Base-by-base conservation (phyloP, 2,797 vertebrate genomes). In the Microtus agrestis region DNA sequence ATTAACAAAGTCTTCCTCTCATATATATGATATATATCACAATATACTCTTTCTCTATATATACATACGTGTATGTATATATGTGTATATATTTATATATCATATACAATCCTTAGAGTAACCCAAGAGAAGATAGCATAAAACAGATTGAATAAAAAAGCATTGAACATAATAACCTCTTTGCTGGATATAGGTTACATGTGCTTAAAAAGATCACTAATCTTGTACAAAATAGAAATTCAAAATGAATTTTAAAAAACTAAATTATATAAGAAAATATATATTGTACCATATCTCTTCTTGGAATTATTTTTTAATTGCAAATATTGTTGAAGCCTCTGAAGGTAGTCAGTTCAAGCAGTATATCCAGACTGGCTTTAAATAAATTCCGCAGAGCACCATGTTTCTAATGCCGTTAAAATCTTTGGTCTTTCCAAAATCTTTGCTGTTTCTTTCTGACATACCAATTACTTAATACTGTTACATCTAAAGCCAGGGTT, bases 301-400 rank as follows among this genome's bases (percentile, higher is more conserved):
- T 51, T 85, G 86, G 79, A 96, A 80, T 88, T 90, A 73, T 89
- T 89, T 95, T 96, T 94, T 91, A 97, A 91, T 95, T 96, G 78
- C 17, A 82, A 93, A 95, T 94, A 65, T 31, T 95, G 63, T 46
- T 93, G 46, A 93, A 76, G 43, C 10, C 69, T 89, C 56, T 92
- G 88, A 93, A 91, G 51, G 40, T 25, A 93, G 73, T 23, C 37
- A 37, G 77, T 54, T 40, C 12, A 78, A 94, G 23, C 27, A 73
- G 29, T 51, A 40, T 63, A 54, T 40, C 76, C 51, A 87, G 88
- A 73, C 27, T 25, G 80, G n/a, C n/a, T 95, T 95, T 95, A 93
- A 97, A 91, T 87, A 80, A 59, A 92, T 96, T 91, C 71, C 31
- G 0, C 37, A 13, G 86, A 94, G 91, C 63, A 37, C 74, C 73